Evolutionary conservation across 2,888 invertebrate species (phyloP).

Genomic region (Cremastinae sp.): DNA sequence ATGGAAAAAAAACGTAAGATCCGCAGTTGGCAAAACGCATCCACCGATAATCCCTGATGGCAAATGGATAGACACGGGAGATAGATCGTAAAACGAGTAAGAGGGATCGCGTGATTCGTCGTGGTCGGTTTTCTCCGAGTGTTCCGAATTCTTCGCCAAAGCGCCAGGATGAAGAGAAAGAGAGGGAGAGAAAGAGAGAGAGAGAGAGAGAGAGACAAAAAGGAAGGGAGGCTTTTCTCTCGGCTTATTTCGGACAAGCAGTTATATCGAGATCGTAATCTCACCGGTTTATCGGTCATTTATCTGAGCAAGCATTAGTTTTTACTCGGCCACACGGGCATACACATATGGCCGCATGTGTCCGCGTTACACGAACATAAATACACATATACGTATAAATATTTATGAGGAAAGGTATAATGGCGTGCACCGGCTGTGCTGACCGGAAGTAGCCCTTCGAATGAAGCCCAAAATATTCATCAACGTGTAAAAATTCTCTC

Average conservation of each 20-base stretch:
- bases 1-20: no score
- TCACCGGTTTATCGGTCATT: slow-evolving; percentile 79
- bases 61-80: slow-evolving; percentile 40
- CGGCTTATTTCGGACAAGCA: slow-evolving; percentile 66
- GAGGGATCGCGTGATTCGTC: slow-evolving; percentile 60
- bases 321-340: slow-evolving; percentile 75
- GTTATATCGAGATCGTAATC: slow-evolving; percentile 79
- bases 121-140: slow-evolving; percentile 36
- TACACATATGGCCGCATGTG: neutral
- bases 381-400: neutral
- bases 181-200: slow-evolving; percentile 3
- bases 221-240: slow-evolving; percentile 38
- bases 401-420: slow-evolving; percentile 56
- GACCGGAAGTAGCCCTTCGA: slow-evolving; percentile 60
- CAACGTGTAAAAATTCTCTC: slow-evolving; percentile 72
- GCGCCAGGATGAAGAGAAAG: slow-evolving; percentile 13
- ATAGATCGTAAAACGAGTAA: slow-evolving; percentile 61
- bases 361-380: neutral
- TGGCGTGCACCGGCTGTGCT: slow-evolving; percentile 75
- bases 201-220: slow-evolving; percentile 47
- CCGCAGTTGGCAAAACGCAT: slow-evolving; percentile 31
- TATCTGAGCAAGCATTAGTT: slow-evolving; percentile 80
- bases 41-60: slow-evolving; percentile 46
- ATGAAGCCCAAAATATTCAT: slow-evolving; percentile 78
- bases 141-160: slow-evolving; percentile 37